Evolutionary conservation across 2,888 invertebrate species (phyloP), one percentile per base, ranked within the genome.

Genomic region (Cylloceria caligata): DNA sequence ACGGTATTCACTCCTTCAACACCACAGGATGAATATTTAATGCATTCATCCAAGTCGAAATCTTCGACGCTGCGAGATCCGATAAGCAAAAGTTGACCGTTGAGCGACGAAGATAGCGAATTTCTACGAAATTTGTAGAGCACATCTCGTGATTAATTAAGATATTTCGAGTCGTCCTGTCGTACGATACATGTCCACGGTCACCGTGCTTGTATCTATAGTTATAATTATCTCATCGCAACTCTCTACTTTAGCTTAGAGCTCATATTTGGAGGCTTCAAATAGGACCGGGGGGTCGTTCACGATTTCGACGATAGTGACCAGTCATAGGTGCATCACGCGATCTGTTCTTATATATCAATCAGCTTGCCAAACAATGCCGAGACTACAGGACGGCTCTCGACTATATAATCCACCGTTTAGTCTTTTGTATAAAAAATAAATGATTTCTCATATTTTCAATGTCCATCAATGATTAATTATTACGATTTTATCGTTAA

Each of bases 261-360:
- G 55, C 7, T 64, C 34, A 27, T 49, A 67, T 34, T 42, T 60
- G 45, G 52, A 39, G 74, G 55, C 27, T 47, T 45, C 42, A 65
- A 80, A 75, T 75, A 75, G 74, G 27, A 69, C 24, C 57, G 19
- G 55, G 21, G 64, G 19, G 64, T 69, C 30, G 69, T 55, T 19
- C 45, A n/a, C 52, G 45, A 36, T 19, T 45, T 49, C 62, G 64
- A 62, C 57, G 45, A 52, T 45, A 52, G 65, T 47, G 67, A 60
- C 21, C 42, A 64, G 16, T 60, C 52, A 19, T 30, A 67, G 9
- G 42, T 21, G 13, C 60, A 47, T 77, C 57, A 67, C 72, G 72
- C 71, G 65, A 72, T 36, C 3, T 21, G 7, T 9, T 39, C n/a
- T 19, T 49, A 65, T 62, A 57, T 30, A 27, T 57, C 55, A 57